Evolutionary conservation across 2,888 invertebrate species (phyloP), one percentile per base, ranked within the genome.

Genomic region (Tetheella fluctuosa): DNA sequence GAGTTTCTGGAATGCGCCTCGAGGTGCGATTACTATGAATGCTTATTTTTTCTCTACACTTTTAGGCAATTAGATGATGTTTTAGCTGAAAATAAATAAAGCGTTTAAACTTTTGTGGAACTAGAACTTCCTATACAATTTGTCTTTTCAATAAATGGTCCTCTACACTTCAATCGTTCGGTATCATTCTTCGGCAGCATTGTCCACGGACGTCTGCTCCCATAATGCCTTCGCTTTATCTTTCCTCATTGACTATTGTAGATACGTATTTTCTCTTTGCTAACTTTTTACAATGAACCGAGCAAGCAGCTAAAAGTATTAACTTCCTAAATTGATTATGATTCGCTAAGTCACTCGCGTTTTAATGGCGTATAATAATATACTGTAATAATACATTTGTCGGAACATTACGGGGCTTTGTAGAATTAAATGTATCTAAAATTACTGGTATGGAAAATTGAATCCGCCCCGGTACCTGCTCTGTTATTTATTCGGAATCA

Each of bases 1-100:
- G 77, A 80, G 78, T 79, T 84, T 81, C 77, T 73, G 79, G 83
- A 74, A 84, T 83, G 81, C 70, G 69, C 59, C 64, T 64, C 58
- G 75, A 70, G 73, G 75, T 75, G 77, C 73, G 76, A 69, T 72
- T 76, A 81, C 74, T 74, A 34, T 34, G 68, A 28, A 4, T 25
- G 1, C 15, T 28, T 23, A 53, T 23, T 53, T 13, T 7, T 20
- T 20, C 20, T 17, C 10, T 20, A 2, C 2, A 15, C 10, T 48
- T 20, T 20, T n/a, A 42, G n/a, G 3, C n/a, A 48, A 20, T 48
- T 48, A 48, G 10, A 10, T 20, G 17, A 20, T 20, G 20, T 20
- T 17, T 17, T 17, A 17, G 15, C 17, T 42, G n/a, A 6, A 17
- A 17, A 42, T 42, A 17, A 42, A 6, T 6, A 42, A 2, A 17